phyloP scores from a whole-genome alignment of 2,888 invertebrate species.

The Synanthedon andrenaeformis region DNA sequence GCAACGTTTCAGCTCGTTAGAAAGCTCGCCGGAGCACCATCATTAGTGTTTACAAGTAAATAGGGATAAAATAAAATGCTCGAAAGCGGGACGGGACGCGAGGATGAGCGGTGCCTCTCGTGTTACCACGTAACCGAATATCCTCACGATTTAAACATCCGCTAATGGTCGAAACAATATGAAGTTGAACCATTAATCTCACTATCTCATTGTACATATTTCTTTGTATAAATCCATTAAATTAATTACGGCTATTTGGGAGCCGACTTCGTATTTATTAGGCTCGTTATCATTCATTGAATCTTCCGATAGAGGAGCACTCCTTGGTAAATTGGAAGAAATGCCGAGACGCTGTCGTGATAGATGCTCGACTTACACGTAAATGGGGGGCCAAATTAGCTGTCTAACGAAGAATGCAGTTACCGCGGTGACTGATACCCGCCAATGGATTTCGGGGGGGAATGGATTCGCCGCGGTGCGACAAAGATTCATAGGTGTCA shows the following conservation, averaged over 20 bases:
- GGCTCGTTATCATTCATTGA: conserved; percentile 69
- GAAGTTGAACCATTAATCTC: conserved; percentile 49
- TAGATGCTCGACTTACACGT: conserved; percentile 61
- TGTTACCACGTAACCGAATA: conserved; percentile 15
- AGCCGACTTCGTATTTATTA: conserved; percentile 66
- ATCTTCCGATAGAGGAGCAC: conserved; percentile 54
- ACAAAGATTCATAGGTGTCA: conserved; percentile 59
- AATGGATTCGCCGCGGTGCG: conserved; percentile 23
- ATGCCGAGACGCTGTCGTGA: conserved; percentile 44
- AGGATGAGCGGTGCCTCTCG: conserved; percentile 9
- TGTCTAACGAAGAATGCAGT: conserved; percentile 63
- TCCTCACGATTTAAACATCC: conserved; percentile 19
- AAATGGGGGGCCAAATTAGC: conserved; percentile 62
- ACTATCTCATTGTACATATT: conserved; percentile 67
- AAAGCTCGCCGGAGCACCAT: conserved; percentile 31
- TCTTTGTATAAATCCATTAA: conserved; percentile 70
- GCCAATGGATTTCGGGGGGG: conserved; percentile 26
- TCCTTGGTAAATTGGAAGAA: conserved; percentile 48
- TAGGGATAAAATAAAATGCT: conserved; percentile 34
- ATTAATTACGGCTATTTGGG: conserved; percentile 66
- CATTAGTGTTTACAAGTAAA: conserved; percentile 52
- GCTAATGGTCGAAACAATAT: conserved; percentile 52
- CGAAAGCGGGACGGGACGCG: conserved; percentile 13
- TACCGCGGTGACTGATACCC: conserved; percentile 54
- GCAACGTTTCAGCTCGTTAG: conserved; percentile 52